Evolutionary conservation across 2,113 vertebrate genomes (phyloP).

Genomic region (Proterorhinus semilunaris): DNA sequence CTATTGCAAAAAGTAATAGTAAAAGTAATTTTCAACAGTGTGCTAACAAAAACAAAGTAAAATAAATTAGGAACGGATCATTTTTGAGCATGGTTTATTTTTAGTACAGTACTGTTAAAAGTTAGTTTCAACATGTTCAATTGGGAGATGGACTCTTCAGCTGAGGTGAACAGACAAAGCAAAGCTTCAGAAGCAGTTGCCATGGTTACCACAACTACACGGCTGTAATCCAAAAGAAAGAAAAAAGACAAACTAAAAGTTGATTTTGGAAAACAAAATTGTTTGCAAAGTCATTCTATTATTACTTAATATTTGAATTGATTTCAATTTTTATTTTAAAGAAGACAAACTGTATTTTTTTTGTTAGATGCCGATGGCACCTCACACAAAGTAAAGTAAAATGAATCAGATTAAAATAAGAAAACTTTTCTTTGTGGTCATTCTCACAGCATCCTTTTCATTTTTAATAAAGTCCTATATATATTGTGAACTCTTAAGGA

Average conservation of each 20-base stretch:
- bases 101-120: conserved; percentile 81
- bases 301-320: conserved; percentile 29
- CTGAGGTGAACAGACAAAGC: conserved; percentile 74
- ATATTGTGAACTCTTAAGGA: conserved; percentile 20
- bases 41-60: neutral
- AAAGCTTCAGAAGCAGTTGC: conserved; percentile 75
- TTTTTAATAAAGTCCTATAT: conserved; percentile 35
- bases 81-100: conserved; percentile 76
- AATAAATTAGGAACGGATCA: conserved; percentile 29
- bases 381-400: conserved; percentile 51
- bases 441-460: conserved; percentile 44
- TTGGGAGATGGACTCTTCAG: conserved; percentile 69
- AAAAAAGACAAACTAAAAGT: conserved; percentile 56
- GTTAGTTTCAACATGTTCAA: conserved; percentile 78
- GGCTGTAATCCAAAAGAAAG: conserved; percentile 60
- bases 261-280: conserved; percentile 51
- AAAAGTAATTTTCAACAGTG: conserved; percentile 34
- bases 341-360: conserved; percentile 58
- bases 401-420: conserved; percentile 67
- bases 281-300: conserved; percentile 55
- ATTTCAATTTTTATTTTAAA: conserved; percentile 58
- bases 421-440: conserved; percentile 53
- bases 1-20: too few species aligned
- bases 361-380: conserved; percentile 66
- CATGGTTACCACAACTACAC: conserved; percentile 76